These are phyloP conservation scores for Odontamblyopus lacepedii DNA, from an alignment of 2,797 vertebrate genomes.

Conservation along the genomic window DNA sequence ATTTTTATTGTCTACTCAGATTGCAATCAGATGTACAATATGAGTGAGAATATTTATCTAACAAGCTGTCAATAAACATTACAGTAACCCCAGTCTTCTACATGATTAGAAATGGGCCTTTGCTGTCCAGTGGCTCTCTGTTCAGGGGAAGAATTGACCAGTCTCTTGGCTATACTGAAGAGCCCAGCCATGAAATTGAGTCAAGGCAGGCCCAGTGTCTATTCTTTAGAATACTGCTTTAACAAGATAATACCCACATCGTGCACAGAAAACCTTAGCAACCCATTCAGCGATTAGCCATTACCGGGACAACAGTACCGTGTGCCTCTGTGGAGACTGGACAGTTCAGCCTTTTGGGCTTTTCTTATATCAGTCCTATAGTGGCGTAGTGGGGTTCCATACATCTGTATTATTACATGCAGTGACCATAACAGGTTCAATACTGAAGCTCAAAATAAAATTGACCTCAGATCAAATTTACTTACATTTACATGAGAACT, in stretches of 20 bases:
- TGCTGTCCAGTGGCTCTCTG: conserved; percentile 45
- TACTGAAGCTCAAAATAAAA: conserved; percentile 8
- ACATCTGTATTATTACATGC: no score
- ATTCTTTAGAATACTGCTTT: conserved; percentile 59
- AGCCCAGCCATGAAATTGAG: conserved; percentile 77
- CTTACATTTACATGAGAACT: background rate
- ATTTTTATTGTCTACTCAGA: background rate
- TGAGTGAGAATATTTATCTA: background rate
- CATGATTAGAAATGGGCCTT: conserved; percentile 47
- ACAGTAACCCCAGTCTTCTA: conserved; percentile 7
- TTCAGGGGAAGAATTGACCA: conserved; percentile 63
- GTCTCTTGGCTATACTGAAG: conserved; percentile 56
- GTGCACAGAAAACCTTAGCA: conserved; percentile 36
- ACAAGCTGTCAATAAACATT: background rate
- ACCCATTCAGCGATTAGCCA: conserved; percentile 33
- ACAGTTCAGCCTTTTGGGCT: conserved; percentile 13
- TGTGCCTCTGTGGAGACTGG: conserved; percentile 2
- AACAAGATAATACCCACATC: conserved; percentile 32
- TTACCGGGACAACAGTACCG: conserved; percentile 33
- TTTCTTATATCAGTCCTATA: no score
- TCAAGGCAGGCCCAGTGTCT: conserved; percentile 53
- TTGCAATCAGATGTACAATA: background rate
- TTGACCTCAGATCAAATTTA: background rate
- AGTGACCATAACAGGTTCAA: background rate
- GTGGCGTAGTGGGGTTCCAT: no score